A percentile compares a stretch with the other conserved stretches of the same genome.
Conservation (phyloP, 2,113 vertebrate species). For the Bombycilla garrulus region DNA sequence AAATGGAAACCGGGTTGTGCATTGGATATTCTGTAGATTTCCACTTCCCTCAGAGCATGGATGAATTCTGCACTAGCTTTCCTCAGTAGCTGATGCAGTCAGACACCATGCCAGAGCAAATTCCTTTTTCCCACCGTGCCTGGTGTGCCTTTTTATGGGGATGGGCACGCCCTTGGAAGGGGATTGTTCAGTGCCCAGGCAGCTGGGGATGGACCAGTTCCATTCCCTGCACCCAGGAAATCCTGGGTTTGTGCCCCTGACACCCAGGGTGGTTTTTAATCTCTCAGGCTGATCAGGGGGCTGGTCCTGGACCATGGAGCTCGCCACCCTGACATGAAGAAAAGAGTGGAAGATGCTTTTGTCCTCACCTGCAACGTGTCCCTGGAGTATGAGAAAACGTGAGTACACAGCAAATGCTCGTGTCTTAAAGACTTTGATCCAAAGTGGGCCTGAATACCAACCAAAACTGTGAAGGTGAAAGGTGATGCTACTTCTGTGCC, state of each 20-base stretch:
- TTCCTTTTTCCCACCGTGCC: neutral
- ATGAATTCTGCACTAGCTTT: slow-evolving; percentile 69
- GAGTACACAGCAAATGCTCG: neutral
- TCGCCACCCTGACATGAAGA: slow-evolving; percentile 97
- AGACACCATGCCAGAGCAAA: slow-evolving; percentile 67
- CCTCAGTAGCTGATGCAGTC: slow-evolving; percentile 59
- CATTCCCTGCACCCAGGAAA: fast-evolving
- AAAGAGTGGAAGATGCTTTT: slow-evolving; percentile 91
- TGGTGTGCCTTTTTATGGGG: neutral
- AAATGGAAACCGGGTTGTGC: neutral
- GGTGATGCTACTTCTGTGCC: neutral
- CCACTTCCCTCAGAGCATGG: neutral
- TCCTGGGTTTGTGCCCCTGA: fast-evolving
- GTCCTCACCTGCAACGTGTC: slow-evolving; percentile 94
- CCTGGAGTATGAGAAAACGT: slow-evolving; percentile 96
- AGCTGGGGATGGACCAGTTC: neutral
- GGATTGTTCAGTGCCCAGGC: neutral
- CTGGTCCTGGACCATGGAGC: slow-evolving; percentile 96
- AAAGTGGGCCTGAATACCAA: neutral
- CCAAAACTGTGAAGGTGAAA: neutral
- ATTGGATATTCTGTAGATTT: neutral
- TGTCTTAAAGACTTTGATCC: neutral
- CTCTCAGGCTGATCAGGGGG: slow-evolving; percentile 82
- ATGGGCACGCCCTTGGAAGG: neutral
- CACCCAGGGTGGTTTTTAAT: neutral